phyloP scores from a whole-genome alignment of 35 echinoderm and acorn worm genomes.

The Lytechinus variegatus region DNA sequence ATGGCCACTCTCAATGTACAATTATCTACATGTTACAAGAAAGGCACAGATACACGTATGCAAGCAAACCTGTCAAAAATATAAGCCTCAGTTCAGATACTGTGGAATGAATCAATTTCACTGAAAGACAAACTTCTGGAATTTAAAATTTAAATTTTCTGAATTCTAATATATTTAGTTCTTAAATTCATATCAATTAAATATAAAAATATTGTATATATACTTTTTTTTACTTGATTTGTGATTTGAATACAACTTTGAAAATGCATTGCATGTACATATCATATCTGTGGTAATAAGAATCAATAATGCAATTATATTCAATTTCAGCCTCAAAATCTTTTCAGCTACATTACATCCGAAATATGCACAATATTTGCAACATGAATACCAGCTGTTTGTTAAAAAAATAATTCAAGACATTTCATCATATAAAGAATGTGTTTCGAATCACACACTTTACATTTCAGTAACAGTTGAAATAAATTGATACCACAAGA shows the following conservation, averaged over 20 bases:
- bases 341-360: neutral
- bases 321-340: neutral
- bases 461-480: neutral
- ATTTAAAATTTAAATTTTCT: neutral
- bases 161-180: neutral
- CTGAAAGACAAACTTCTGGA: neutral
- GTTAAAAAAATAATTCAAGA: neutral
- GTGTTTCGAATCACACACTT: neutral
- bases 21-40: neutral
- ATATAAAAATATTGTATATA: too few relatives aligned
- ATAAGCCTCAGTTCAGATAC: neutral
- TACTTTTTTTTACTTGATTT: too few relatives aligned
- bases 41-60: neutral
- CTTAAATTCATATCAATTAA: neutral
- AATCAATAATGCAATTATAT: neutral
- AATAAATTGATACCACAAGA: neutral
- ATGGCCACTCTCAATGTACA: neutral
- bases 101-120: neutral
- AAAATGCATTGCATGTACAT: too few relatives aligned
- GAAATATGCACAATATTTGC: neutral
- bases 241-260: too few relatives aligned
- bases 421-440: neutral
- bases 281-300: neutral
- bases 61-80: neutral
- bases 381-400: neutral